Percentiles rank a stretch among this genome's conserved stretches.
phyloP scores from a whole-genome alignment of 2,888 invertebrate species.

The Imbricaverruca yamaguchii region DNA sequence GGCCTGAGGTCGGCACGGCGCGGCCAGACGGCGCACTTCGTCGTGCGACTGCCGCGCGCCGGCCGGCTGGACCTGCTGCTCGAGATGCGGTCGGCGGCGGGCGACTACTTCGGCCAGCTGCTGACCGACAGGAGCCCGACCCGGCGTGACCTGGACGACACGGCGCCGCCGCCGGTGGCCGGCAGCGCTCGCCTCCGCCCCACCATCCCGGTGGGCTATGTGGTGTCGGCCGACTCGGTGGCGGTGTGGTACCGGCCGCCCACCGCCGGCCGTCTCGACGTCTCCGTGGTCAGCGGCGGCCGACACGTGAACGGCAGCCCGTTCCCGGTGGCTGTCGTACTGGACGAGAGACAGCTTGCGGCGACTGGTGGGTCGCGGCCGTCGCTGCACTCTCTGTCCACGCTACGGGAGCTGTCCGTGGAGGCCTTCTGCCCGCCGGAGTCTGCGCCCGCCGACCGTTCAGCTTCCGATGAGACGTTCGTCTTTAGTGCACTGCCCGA shows the following conservation, averaged over 20 bases:
- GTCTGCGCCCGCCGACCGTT: no score
- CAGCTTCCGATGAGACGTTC: no score
- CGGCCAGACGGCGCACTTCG: neutral
- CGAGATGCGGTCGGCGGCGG: neutral
- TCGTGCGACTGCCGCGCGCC: neutral
- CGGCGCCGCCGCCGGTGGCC: neutral
- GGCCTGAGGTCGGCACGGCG: neutral
- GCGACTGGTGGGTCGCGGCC: neutral
- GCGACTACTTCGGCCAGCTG: neutral
- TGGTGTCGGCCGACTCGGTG: neutral
- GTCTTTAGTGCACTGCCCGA: no score
- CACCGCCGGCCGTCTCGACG: neutral
- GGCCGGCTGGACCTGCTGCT: constrained; percentile 2
- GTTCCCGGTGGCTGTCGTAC: neutral
- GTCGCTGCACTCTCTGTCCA: neutral
- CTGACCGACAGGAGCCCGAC: neutral
- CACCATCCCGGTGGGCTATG: neutral
- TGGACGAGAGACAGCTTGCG: no score
- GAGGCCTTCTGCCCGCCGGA: neutral
- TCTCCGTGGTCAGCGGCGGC: neutral
- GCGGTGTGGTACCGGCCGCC: neutral
- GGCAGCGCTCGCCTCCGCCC: neutral
- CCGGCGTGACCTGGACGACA: neutral
- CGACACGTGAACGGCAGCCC: neutral
- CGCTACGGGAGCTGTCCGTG: neutral